These are phyloP conservation scores for Trachelus iudaicus DNA, from an alignment of 2,888 invertebrate species.

Conservation along the genomic window DNA sequence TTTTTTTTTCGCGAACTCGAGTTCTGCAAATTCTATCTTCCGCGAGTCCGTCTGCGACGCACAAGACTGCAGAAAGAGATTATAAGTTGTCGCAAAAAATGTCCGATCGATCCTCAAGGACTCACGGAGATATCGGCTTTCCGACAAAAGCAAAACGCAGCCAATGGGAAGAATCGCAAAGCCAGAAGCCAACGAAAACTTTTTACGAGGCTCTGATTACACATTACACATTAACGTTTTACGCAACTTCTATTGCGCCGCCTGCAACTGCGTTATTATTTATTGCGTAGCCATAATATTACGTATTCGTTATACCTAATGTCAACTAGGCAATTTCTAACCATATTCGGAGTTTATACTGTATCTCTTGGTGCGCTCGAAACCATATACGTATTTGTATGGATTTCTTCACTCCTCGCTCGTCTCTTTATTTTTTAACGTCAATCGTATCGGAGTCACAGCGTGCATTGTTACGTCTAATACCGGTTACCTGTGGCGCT, in stretches of 20 bases:
- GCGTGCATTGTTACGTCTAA: background rate
- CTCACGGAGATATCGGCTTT: background rate
- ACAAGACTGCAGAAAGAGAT: background rate
- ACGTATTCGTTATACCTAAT: background rate
- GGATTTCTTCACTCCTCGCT: background rate
- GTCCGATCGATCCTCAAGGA: background rate
- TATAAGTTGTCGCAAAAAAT: background rate
- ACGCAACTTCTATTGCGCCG: background rate
- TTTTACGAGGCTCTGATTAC: background rate
- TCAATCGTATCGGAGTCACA: background rate
- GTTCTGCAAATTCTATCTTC: constrained; percentile 25
- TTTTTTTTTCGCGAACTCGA: constrained; percentile 8
- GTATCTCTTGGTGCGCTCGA: background rate
- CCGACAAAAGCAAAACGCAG: background rate
- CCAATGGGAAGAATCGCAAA: background rate
- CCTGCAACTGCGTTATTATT: background rate
- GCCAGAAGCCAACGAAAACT: background rate
- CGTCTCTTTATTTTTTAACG: background rate
- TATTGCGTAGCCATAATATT: background rate
- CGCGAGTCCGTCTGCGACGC: constrained; percentile 13
- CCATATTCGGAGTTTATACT: background rate
- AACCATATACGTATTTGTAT: no score
- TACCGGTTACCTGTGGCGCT: background rate
- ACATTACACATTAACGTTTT: background rate
- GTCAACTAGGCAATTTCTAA: background rate